Conservation (phyloP, 2,888 invertebrate species). For the Macrophya alboannulata region DNA sequence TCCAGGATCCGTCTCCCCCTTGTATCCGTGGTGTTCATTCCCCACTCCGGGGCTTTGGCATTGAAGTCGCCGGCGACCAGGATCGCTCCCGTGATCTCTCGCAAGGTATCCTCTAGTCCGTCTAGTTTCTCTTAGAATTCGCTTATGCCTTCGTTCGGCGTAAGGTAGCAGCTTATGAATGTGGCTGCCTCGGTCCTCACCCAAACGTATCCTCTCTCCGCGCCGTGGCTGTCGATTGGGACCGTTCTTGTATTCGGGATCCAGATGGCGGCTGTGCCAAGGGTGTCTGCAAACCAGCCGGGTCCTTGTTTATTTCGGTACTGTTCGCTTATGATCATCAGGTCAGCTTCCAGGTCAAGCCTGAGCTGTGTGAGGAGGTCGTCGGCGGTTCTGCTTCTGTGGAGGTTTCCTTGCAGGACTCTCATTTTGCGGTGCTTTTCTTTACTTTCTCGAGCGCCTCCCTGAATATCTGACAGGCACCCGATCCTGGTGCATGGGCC, state of each 20-base stretch:
- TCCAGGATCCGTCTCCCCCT: too few relatives aligned
- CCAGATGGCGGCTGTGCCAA: too few relatives aligned
- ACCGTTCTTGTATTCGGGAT: constrained; percentile 2
- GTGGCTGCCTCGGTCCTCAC: neutral
- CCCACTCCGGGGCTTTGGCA: too few relatives aligned
- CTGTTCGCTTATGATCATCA: constrained; percentile 59
- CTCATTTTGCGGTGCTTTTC: neutral
- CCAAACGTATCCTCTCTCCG: constrained; percentile 56
- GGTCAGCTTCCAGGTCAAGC: constrained; percentile 40
- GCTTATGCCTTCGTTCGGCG: neutral
- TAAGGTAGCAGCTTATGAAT: constrained; percentile 48
- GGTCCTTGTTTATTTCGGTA: constrained; percentile 37
- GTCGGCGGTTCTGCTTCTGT: constrained; percentile 60
- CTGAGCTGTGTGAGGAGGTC: constrained; percentile 59
- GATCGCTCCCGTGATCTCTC: too few relatives aligned
- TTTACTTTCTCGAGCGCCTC: constrained; percentile 56
- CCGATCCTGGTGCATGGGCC: constrained; percentile 58
- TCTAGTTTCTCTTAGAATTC: too few relatives aligned
- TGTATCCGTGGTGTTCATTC: too few relatives aligned
- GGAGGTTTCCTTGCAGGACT: constrained; percentile 63
- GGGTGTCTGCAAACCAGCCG: constrained; percentile 46
- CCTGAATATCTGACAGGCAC: constrained; percentile 52
- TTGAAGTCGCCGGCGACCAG: too few relatives aligned
- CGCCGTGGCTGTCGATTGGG: constrained; percentile 1
- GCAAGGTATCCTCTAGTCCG: too few relatives aligned